Evolutionary conservation across 1,140 invertebrate species (phyloP).

Genomic region (Pachypeltis micranthus): DNA sequence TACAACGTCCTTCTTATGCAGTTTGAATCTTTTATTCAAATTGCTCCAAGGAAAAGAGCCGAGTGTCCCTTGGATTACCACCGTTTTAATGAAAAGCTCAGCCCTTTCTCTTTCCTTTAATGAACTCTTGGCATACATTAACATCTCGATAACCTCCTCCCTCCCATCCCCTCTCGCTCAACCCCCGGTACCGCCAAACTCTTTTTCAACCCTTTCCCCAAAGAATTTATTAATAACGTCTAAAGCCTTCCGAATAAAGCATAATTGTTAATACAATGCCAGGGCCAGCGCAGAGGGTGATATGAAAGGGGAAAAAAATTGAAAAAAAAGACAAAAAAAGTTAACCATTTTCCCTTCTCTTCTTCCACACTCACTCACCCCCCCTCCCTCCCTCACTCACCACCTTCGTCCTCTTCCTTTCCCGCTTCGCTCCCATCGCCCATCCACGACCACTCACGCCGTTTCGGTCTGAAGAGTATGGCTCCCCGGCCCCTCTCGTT

Average conservation of each 20-base stretch:
- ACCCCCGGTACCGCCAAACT: not conserved
- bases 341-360: too few relatives aligned
- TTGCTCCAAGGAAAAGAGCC: not conserved
- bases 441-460: not conserved
- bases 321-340: too few relatives aligned
- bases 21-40: conserved; percentile 14
- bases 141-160: conserved; percentile 7
- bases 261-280: conserved; percentile 11
- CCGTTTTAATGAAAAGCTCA: conserved; percentile 6
- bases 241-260: not conserved
- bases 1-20: conserved; percentile 7
- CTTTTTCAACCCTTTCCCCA: not conserved
- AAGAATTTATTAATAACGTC: conserved; percentile 12
- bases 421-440: too few relatives aligned
- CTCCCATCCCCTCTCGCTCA: not conserved
- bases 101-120: not conserved
- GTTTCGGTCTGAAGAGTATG: not conserved
- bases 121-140: conserved; percentile 10
- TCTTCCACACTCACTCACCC: not conserved
- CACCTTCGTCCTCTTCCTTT: too few relatives aligned
- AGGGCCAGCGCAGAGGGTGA: not conserved
- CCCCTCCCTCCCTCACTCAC: not conserved
- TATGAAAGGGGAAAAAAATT: conserved; percentile 4
- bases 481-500: not conserved
- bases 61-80: conserved; percentile 7